Base-by-base conservation (phyloP, 2,888 invertebrate genomes). In the Proisotoma minuta region DNA sequence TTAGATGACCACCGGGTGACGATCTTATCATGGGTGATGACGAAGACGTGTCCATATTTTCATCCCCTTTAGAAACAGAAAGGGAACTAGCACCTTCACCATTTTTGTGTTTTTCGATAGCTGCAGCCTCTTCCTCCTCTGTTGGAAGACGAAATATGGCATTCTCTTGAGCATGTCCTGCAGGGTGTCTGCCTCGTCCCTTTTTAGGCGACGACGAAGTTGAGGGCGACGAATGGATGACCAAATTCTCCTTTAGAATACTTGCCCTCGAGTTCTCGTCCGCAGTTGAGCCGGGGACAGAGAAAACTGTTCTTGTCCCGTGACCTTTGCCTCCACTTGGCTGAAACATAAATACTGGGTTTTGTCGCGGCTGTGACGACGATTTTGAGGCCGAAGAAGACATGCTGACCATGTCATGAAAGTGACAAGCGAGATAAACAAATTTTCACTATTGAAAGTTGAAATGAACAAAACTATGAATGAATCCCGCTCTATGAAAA, bases 61-160 rank as follows among this genome's bases (percentile, higher is more conserved):
- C n/a, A n/a, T n/a, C n/a, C 3, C 5, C 29, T 10, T n/a, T 47
- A n/a, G 47, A n/a, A n/a, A 20, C 56, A 18, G 47, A 8, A 10
- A 56, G 59, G 10, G 63, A 24, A 28, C 63, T 56, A 2, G 53
- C 49, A 24, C 53, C 49, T 49, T 43, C 22, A 58, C 62, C 39
- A n/a, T 39, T 18, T 52, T 50, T 1, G 39, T 28, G n/a, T n/a
- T n/a, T n/a, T n/a, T n/a, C n/a, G n/a, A n/a, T n/a, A n/a, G n/a
- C n/a, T n/a, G n/a, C n/a, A n/a, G n/a, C n/a, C n/a, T 59, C 59
- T 22, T 62, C 62, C 4, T 63, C 63, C n/a, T 63, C 63, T 2
- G 63, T 59, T 3, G 40, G 59, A 20, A 63, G 34, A 20, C 59
- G n/a, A 24, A 63, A 63, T 1, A n/a, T n/a, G n/a, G n/a, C n/a